A percentile compares a stretch with the other conserved stretches of the same genome.
phyloP scores from a whole-genome alignment of 2,888 invertebrate genomes.

The Erannis defoliaria region DNA sequence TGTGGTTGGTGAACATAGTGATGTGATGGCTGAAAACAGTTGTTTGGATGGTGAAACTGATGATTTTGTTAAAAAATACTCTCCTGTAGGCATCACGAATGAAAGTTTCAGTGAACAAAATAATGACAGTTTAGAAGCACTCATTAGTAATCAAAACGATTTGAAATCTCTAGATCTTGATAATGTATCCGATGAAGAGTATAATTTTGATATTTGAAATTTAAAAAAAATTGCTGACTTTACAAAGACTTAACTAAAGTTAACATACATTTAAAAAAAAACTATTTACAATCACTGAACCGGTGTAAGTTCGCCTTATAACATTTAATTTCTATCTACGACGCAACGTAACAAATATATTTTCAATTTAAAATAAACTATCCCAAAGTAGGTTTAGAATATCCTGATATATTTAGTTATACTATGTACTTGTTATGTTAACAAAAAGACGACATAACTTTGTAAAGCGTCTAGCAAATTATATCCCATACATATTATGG shows the following conservation, averaged over 20 bases:
- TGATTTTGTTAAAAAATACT: background rate
- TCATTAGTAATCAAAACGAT: conserved; percentile 34
- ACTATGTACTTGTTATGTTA: too few species aligned
- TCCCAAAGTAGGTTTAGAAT: too few species aligned
- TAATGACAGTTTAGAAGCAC: conserved; percentile 12
- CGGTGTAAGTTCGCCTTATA: too few species aligned
- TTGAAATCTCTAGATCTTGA: conserved; percentile 52
- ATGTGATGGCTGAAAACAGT: conserved; percentile 9
- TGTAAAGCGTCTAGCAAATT: too few species aligned
- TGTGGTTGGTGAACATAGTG: background rate
- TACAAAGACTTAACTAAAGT: background rate
- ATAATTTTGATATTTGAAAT: conserved; percentile 47
- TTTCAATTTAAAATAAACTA: too few species aligned
- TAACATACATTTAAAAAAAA: background rate
- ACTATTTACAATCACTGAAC: too few species aligned
- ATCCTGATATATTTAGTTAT: too few species aligned
- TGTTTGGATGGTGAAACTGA: background rate
- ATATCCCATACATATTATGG: too few species aligned
- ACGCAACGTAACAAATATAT: too few species aligned
- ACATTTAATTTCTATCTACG: too few species aligned
- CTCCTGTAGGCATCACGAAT: background rate
- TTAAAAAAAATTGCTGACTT: background rate
- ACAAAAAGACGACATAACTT: too few species aligned
- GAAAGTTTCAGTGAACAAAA: conserved; percentile 24
- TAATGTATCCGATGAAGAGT: conserved; percentile 56